Conservation (phyloP, 2,797 vertebrate species). For the Ataeniobius toweri region DNA sequence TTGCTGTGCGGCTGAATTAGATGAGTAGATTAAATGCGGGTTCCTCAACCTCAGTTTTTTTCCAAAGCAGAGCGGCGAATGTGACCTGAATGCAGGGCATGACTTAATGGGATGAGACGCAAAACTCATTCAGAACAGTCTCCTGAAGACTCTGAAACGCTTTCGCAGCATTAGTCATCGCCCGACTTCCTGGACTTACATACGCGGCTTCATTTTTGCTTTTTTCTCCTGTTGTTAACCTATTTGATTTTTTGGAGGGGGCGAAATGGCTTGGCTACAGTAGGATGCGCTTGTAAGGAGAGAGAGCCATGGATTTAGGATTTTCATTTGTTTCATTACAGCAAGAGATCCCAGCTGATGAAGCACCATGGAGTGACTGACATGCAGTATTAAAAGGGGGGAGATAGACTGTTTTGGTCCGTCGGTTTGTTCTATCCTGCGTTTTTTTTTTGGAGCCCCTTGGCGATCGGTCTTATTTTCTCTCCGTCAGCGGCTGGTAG, state of each 20-base stretch:
- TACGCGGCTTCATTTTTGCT: conserved; percentile 51
- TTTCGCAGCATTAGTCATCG: conserved; percentile 75
- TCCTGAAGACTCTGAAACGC: conserved; percentile 66
- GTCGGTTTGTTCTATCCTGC: conserved; percentile 59
- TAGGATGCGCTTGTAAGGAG: conserved; percentile 65
- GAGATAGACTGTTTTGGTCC: conserved; percentile 70
- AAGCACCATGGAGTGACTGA: conserved; percentile 75
- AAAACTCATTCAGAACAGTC: conserved; percentile 79
- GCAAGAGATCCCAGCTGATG: conserved; percentile 57
- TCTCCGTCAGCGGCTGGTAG: conserved; percentile 72
- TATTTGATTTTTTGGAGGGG: conserved; percentile 18
- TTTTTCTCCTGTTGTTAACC: neutral
- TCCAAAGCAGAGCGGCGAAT: conserved; percentile 74
- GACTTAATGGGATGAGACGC: conserved; percentile 80
- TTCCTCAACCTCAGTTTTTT: conserved; percentile 71
- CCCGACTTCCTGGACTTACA: conserved; percentile 12
- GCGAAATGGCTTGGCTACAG: conserved; percentile 68
- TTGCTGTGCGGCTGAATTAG: conserved; percentile 47
- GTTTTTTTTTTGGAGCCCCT: conserved; percentile 64
- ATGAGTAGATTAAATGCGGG: conserved; percentile 74
- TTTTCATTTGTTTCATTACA: conserved; percentile 56
- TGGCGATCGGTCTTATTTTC: conserved; percentile 74
- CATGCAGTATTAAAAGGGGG: conserved; percentile 49
- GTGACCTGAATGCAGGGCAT: conserved; percentile 82
- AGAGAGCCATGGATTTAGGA: conserved; percentile 68